Conservation (phyloP, 2,113 vertebrate species). For the Corythoichthys intestinalis region DNA sequence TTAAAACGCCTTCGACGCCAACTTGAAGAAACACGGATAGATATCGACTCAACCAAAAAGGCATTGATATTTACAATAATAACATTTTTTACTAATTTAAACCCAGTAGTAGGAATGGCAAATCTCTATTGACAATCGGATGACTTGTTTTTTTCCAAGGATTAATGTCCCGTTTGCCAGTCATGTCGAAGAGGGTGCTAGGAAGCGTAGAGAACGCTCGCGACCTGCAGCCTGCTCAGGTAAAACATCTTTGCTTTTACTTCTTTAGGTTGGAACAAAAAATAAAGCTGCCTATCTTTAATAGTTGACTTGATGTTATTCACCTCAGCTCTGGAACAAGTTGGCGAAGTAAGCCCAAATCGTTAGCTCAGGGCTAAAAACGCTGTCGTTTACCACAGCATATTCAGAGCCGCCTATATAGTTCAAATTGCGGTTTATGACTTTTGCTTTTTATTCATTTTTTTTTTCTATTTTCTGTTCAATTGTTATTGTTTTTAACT, state of each 20-base stretch:
- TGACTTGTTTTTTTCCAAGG: background rate
- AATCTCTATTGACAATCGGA: background rate
- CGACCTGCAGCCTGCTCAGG: slow-evolving; percentile 60
- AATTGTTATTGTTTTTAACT: too few relatives aligned
- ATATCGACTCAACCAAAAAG: background rate
- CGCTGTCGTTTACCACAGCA: too few relatives aligned
- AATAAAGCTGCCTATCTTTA: background rate
- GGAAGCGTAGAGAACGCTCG: slow-evolving; percentile 33
- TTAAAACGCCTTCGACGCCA: slow-evolving; percentile 43
- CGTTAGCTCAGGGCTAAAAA: too few relatives aligned
- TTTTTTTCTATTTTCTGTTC: too few relatives aligned
- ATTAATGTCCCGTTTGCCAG: slow-evolving; percentile 66
- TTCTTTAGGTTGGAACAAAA: background rate
- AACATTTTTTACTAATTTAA: fast-evolving
- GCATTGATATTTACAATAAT: background rate
- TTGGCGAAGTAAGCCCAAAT: too few relatives aligned
- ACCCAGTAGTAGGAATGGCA: background rate
- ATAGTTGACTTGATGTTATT: too few relatives aligned
- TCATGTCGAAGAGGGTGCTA: slow-evolving; percentile 60
- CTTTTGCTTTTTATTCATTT: too few relatives aligned
- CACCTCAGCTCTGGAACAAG: too few relatives aligned
- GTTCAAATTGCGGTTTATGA: too few relatives aligned
- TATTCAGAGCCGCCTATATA: too few relatives aligned
- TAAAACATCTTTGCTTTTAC: slow-evolving; percentile 21
- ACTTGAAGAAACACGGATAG: fast-evolving